phyloP scores from a whole-genome alignment of 2,797 vertebrate species.

The Sebastiscus tertius region DNA sequence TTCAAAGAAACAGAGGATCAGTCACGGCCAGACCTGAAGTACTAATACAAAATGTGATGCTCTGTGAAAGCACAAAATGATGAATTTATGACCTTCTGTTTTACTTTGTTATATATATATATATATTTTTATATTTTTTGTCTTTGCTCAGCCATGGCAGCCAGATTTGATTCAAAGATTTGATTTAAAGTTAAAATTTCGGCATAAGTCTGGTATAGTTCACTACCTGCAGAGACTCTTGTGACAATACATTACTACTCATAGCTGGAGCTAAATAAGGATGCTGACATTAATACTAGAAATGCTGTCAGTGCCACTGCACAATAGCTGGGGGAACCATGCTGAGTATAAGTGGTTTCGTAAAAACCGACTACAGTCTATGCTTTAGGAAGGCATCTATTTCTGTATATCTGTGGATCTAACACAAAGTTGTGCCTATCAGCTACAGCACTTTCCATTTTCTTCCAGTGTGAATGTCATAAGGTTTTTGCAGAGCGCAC shows the following conservation, averaged over 20 bases:
- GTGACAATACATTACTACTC: background rate
- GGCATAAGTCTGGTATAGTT: background rate
- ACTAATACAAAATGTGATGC: constrained; percentile 18
- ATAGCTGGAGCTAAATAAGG: constrained; percentile 30
- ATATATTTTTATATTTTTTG: background rate
- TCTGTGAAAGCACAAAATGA: constrained; percentile 28
- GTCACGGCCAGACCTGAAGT: background rate
- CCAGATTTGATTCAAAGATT: constrained; percentile 15
- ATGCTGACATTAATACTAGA: background rate
- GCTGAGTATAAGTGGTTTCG: background rate
- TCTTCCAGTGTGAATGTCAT: background rate
- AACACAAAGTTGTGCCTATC: constrained; percentile 13
- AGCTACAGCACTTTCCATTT: background rate
- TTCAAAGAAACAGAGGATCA: constrained; percentile 40
- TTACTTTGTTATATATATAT: background rate
- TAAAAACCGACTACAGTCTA: background rate
- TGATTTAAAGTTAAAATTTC: background rate
- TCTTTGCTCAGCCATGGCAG: background rate
- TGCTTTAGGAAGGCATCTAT: constrained; percentile 3
- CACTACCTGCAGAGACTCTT: background rate
- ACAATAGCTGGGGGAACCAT: background rate
- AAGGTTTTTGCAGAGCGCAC: constrained; percentile 16
- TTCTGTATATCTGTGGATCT: background rate
- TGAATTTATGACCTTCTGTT: constrained; percentile 15
- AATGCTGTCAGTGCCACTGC: background rate